Evolutionary conservation across 2,888 invertebrate species (phyloP).

Genomic region (Diabrotica balteata): DNA sequence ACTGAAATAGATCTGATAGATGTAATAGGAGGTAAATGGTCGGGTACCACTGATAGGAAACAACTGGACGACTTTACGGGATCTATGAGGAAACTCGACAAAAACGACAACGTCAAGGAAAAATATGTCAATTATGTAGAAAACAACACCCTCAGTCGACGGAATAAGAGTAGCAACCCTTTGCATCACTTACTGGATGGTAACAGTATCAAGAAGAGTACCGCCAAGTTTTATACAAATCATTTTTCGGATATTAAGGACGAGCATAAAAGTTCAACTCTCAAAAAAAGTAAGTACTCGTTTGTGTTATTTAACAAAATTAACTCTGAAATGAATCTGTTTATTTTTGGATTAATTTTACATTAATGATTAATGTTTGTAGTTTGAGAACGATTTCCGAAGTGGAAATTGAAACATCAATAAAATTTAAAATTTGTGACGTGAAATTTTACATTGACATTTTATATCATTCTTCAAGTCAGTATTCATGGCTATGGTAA

Average conservation of each 20-base stretch:
- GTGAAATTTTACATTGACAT: no score
- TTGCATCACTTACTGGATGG: conserved; percentile 63
- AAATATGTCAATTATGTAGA: conserved; percentile 40
- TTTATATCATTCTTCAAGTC: no score
- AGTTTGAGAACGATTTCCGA: no score
- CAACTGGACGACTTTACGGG: conserved; percentile 48
- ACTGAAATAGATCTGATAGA: conserved; percentile 58
- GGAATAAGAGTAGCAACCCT: conserved; percentile 69
- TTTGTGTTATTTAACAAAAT: not conserved
- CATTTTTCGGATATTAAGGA: conserved; percentile 36
- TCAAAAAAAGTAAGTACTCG: conserved; percentile 45
- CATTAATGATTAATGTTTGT: no score
- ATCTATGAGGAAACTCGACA: conserved; percentile 47
- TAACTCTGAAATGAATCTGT: no score
- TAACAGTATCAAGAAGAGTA: conserved; percentile 39
- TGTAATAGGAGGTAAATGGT: conserved; percentile 53
- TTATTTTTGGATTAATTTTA: no score
- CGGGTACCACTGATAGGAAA: conserved; percentile 46
- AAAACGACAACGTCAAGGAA: conserved; percentile 45
- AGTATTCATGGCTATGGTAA: no score
- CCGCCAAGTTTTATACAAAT: conserved; percentile 44
- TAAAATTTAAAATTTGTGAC: no score
- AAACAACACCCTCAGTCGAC: conserved; percentile 44
- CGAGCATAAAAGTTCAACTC: conserved; percentile 27
- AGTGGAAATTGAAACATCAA: no score